Evolutionary conservation across 2,888 invertebrate genomes (phyloP).

Genomic region (Mythimna loreyi): DNA sequence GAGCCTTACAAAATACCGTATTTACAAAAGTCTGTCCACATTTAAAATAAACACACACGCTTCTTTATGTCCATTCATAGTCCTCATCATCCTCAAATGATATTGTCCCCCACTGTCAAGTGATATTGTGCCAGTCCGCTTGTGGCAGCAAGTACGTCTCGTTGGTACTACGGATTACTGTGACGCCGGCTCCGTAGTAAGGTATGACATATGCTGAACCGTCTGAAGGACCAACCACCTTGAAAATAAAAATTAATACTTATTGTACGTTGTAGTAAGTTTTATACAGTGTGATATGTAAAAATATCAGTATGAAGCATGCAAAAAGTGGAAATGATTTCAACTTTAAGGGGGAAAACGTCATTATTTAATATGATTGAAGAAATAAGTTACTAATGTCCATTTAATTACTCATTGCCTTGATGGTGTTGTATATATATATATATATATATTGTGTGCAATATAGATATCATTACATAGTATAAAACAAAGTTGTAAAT

Average conservation of each 20-base stretch:
- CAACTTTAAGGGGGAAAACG: not conserved
- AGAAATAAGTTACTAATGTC: no score
- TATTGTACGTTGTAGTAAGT: not conserved
- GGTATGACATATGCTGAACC: constrained; percentile 98
- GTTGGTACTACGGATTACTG: constrained; percentile 95
- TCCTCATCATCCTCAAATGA: constrained; percentile 87
- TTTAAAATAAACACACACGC: constrained; percentile 35
- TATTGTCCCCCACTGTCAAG: constrained; percentile 89
- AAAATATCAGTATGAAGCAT: not conserved
- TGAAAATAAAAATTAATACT: constrained; percentile 53
- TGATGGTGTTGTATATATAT: no score
- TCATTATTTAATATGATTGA: no score
- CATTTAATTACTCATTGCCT: no score
- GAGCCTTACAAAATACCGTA: constrained; percentile 28
- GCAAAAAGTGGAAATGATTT: not conserved
- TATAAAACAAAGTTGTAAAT: no score
- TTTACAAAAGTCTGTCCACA: constrained; percentile 35
- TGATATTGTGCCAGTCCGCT: constrained; percentile 93
- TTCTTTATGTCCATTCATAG: constrained; percentile 87
- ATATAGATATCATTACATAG: no score
- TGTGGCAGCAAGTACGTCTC: constrained; percentile 95
- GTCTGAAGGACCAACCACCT: constrained; percentile 97
- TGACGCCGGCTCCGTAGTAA: constrained; percentile 97
- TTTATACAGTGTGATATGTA: not conserved
- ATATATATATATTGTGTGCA: no score